These are phyloP conservation scores for Apis dorsata DNA, from an alignment of 1,140 invertebrate genomes.

Conservation along the genomic window DNA sequence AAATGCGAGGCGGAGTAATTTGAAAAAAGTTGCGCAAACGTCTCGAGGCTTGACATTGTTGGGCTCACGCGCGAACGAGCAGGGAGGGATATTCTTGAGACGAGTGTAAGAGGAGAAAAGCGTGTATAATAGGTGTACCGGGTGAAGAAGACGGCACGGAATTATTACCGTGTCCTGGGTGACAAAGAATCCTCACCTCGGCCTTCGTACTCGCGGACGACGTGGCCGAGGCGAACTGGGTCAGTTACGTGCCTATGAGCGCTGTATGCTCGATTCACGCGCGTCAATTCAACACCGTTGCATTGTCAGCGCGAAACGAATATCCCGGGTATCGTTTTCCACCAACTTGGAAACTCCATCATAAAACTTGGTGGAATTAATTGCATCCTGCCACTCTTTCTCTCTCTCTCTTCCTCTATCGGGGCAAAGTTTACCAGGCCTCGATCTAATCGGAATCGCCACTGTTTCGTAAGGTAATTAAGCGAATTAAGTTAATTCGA, in stretches of 20 bases:
- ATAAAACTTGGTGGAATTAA: slow-evolving; percentile 31
- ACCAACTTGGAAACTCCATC: slow-evolving; percentile 4
- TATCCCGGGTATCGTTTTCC: slow-evolving; percentile 35
- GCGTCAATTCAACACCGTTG: slow-evolving; percentile 26
- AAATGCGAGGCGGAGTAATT: not conserved
- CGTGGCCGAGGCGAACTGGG: slow-evolving; percentile 45
- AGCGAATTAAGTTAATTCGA: not conserved
- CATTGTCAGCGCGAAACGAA: slow-evolving; percentile 30
- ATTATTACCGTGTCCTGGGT: slow-evolving; percentile 48
- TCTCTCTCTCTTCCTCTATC: not conserved
- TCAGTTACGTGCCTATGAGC: slow-evolving; percentile 18
- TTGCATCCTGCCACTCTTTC: not conserved
- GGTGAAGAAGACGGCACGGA: slow-evolving; percentile 39
- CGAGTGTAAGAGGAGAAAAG: slow-evolving; percentile 13
- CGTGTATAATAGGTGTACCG: slow-evolving; percentile 20
- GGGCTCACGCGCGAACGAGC: not conserved
- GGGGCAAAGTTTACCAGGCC: not conserved
- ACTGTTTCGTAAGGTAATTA: not conserved
- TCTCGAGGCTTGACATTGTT: slow-evolving; percentile 20
- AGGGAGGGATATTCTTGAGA: slow-evolving; percentile 11
- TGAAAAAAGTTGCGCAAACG: slow-evolving; percentile 8
- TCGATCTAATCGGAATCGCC: no score
- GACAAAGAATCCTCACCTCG: slow-evolving; percentile 53
- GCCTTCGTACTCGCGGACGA: slow-evolving; percentile 36
- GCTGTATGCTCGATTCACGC: not conserved